Conservation (phyloP, 2,888 invertebrate species). For the Tachina grossa region DNA sequence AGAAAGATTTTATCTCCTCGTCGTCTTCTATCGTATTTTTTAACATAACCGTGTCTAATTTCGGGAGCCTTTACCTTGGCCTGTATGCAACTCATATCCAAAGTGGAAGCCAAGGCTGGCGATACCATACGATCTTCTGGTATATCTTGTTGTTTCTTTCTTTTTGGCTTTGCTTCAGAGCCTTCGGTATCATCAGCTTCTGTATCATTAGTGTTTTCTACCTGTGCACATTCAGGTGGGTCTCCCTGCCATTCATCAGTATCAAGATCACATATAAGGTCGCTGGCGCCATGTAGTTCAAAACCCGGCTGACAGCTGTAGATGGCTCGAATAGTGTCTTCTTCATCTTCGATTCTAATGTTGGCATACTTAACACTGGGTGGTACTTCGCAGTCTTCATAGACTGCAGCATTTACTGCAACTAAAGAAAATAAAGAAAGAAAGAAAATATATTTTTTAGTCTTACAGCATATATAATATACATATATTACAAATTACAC, state of each 20-base stretch:
- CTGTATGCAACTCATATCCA: constrained; percentile 82
- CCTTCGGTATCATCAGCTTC: constrained; percentile 45
- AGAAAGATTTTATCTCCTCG: constrained; percentile 83
- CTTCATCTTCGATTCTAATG: constrained; percentile 75
- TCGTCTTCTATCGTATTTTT: constrained; percentile 80
- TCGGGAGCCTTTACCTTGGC: constrained; percentile 81
- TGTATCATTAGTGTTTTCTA: constrained; percentile 71
- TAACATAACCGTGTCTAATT: constrained; percentile 80
- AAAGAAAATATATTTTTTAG: neutral
- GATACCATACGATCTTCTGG: constrained; percentile 79
- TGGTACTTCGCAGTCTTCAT: constrained; percentile 80
- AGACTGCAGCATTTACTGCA: constrained; percentile 71
- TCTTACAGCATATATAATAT: too few species aligned
- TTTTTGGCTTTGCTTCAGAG: constrained; percentile 52
- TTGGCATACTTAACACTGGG: constrained; percentile 78
- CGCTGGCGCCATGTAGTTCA: constrained; percentile 76
- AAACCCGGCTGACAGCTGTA: constrained; percentile 80
- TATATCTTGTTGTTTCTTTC: constrained; percentile 77
- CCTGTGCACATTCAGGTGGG: constrained; percentile 78
- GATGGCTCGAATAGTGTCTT: constrained; percentile 79
- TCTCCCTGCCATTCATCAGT: constrained; percentile 80
- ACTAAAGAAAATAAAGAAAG: too few species aligned
- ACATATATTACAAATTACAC: too few species aligned
- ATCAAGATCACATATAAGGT: constrained; percentile 79
- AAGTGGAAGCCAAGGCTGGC: constrained; percentile 75